These are phyloP conservation scores for Fratercula arctica DNA, from an alignment of 2,797 vertebrate genomes.

Conservation along the genomic window DNA sequence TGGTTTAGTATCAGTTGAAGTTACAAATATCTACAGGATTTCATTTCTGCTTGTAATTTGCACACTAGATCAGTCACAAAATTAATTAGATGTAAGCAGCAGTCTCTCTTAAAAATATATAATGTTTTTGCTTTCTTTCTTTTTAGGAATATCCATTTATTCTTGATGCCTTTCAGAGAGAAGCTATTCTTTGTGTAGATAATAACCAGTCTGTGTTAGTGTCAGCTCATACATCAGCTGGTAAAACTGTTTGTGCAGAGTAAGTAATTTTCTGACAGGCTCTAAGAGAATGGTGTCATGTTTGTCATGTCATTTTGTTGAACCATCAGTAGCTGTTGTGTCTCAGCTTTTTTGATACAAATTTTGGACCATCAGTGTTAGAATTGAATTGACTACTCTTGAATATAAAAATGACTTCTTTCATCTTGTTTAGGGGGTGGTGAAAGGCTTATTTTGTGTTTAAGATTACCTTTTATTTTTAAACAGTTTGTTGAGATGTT, in stretches of 20 bases:
- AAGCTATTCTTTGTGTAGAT: conserved; percentile 95
- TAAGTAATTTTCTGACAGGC: conserved; percentile 77
- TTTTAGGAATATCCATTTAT: conserved; percentile 96
- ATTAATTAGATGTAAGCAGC: neutral
- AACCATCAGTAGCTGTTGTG: neutral
- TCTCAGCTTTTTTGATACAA: neutral
- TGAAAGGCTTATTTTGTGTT: neutral
- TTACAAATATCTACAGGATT: neutral
- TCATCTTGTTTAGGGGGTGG: neutral
- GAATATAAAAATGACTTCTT: neutral
- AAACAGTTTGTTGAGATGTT: neutral
- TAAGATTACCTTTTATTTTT: neutral
- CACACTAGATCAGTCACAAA: neutral
- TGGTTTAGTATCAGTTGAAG: neutral
- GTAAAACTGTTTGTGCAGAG: conserved; percentile 99
- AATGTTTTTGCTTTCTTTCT: neutral
- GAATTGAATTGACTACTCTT: neutral
- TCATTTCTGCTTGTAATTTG: neutral
- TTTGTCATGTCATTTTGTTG: neutral
- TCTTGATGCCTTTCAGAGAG: conserved; percentile 96
- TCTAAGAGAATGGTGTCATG: neutral
- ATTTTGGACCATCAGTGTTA: neutral
- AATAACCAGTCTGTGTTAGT: conserved; percentile 98
- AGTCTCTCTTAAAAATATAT: neutral
- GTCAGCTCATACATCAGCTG: conserved; percentile 97